Evolutionary conservation across 2,888 invertebrate species (phyloP).

Genomic region (Crossocerus cetratus): DNA sequence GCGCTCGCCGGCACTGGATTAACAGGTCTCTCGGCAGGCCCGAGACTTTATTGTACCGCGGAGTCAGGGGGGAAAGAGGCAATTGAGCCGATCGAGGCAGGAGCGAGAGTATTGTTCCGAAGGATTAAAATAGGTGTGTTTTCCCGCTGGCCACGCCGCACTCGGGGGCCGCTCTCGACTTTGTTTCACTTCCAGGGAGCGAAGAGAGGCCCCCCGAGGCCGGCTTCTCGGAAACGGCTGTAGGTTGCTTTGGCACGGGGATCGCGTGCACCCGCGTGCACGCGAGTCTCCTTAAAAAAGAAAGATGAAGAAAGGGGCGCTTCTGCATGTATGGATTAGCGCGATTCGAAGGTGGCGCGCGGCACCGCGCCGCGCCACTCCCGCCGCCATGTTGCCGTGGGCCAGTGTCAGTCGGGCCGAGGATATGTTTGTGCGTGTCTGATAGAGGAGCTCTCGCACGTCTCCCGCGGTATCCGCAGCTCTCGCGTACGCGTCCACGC

Average conservation of each 20-base stretch:
- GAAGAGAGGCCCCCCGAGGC: not conserved
- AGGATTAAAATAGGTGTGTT: slow-evolving; percentile 2
- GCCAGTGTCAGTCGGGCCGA: slow-evolving; percentile 41
- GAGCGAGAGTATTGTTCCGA: not conserved
- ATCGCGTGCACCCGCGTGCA: not conserved
- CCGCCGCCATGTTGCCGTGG: slow-evolving; percentile 52
- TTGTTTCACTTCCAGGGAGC: not conserved
- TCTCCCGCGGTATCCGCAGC: slow-evolving; percentile 35
- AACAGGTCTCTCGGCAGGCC: not conserved
- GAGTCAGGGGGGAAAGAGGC: not conserved
- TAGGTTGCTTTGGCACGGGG: not conserved
- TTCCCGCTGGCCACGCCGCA: not conserved
- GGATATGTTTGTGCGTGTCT: slow-evolving; percentile 63
- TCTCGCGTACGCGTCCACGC: slow-evolving; percentile 20
- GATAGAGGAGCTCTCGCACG: slow-evolving; percentile 56
- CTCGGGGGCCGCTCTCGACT: not conserved
- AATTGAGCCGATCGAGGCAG: not conserved
- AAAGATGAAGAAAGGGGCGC: too few relatives aligned
- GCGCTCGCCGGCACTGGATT: not conserved
- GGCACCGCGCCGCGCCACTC: slow-evolving; percentile 5
- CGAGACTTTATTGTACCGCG: not conserved
- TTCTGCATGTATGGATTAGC: not conserved
- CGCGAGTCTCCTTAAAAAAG: not conserved
- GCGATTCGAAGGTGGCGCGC: slow-evolving; percentile 40
- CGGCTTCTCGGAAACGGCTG: not conserved